phyloP scores from a whole-genome alignment of 1,140 invertebrate species.

The Holotrichia oblita region DNA sequence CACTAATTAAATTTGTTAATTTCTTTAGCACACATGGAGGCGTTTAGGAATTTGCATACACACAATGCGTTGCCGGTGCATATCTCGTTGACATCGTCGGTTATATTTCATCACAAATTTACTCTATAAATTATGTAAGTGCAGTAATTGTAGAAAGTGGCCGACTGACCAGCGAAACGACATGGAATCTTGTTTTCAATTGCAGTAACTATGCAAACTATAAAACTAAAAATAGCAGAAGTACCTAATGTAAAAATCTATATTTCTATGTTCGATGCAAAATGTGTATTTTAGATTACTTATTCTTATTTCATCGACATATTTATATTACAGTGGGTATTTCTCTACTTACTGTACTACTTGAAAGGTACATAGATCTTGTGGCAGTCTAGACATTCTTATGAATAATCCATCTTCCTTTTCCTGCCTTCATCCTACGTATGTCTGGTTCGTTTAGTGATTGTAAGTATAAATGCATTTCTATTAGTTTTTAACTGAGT shows the following conservation, averaged over 20 bases:
- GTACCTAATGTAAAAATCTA: too few species aligned
- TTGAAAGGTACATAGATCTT: neutral
- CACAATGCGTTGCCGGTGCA: slow-evolving; percentile 24
- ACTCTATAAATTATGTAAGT: neutral
- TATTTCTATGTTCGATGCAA: too few species aligned
- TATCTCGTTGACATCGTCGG: neutral
- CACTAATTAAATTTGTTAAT: slow-evolving; percentile 36
- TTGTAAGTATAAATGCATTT: neutral
- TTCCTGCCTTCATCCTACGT: slow-evolving; percentile 9
- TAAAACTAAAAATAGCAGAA: too few species aligned
- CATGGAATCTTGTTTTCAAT: neutral
- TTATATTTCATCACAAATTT: slow-evolving; percentile 8
- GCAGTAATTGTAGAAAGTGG: neutral
- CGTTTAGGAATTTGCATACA: slow-evolving; percentile 15
- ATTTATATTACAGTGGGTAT: neutral
- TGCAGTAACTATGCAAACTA: neutral
- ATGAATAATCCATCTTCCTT: slow-evolving; percentile 2
- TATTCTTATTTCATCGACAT: too few species aligned
- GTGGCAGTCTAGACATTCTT: neutral
- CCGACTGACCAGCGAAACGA: neutral
- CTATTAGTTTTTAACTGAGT: neutral
- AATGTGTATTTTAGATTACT: too few species aligned
- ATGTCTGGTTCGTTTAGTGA: neutral
- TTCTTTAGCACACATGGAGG: slow-evolving; percentile 20
- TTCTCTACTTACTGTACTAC: neutral